Conservation (phyloP, 2,888 invertebrate genomes). For the Brachypalpus laphriformis region DNA sequence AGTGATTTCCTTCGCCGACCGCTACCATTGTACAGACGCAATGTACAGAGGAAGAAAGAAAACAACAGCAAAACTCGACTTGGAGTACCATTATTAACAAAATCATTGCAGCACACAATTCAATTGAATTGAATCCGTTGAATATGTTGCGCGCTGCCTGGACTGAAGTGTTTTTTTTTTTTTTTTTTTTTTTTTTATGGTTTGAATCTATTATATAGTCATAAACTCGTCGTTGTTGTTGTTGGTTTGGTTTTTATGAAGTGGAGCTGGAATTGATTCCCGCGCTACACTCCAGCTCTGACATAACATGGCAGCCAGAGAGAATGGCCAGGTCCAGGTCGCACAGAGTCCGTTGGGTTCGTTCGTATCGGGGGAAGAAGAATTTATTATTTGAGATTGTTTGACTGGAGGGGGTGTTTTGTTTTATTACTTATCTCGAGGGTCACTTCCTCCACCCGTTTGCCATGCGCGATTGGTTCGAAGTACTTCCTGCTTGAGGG, state of each 20-base stretch:
- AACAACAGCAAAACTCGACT: slow-evolving; percentile 63
- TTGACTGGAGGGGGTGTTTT: slow-evolving; percentile 58
- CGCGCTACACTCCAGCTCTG: slow-evolving; percentile 46
- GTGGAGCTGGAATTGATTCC: slow-evolving; percentile 69
- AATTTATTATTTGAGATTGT: slow-evolving; percentile 43
- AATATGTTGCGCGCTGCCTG: slow-evolving; percentile 46
- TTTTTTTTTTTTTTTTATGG: slow-evolving; percentile 38
- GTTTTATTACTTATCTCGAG: slow-evolving; percentile 59
- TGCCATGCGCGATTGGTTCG: slow-evolving; percentile 54
- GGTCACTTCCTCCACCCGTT: slow-evolving; percentile 71
- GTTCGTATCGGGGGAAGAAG: slow-evolving; percentile 39
- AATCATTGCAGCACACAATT: slow-evolving; percentile 63
- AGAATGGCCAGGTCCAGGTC: slow-evolving; percentile 45
- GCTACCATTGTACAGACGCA: slow-evolving; percentile 30
- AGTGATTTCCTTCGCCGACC: slow-evolving; percentile 49
- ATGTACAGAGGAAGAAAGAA: slow-evolving; percentile 5
- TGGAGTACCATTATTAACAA: slow-evolving; percentile 64
- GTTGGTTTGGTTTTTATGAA: slow-evolving; percentile 26
- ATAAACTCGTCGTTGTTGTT: slow-evolving; percentile 40
- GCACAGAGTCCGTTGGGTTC: no score
- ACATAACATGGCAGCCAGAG: slow-evolving; percentile 42
- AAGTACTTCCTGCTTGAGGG: slow-evolving; percentile 72
- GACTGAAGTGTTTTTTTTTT: slow-evolving; percentile 55
- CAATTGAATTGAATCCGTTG: slow-evolving; percentile 69
- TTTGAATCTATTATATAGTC: slow-evolving; percentile 63